These are phyloP conservation scores for Laticauda colubrina DNA, from an alignment of 2,113 vertebrate species.

Conservation along the genomic window DNA sequence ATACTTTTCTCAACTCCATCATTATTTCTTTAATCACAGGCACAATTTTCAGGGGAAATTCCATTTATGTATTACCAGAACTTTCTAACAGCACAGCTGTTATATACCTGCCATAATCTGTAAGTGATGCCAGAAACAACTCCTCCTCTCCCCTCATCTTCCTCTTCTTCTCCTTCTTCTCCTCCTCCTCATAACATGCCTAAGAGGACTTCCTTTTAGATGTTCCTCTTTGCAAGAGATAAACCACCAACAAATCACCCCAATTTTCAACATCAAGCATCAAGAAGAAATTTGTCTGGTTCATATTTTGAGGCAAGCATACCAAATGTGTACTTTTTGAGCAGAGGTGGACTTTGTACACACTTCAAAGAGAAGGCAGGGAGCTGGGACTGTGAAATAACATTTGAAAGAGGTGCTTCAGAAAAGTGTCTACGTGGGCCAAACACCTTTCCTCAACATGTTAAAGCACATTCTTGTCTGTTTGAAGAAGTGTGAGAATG, in stretches of 20 bases:
- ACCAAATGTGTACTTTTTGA: not conserved
- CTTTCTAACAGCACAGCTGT: not conserved
- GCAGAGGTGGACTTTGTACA: not conserved
- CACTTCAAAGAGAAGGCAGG: not conserved
- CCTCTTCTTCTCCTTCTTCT: not conserved
- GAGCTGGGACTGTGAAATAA: not conserved
- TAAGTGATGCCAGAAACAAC: conserved; percentile 10
- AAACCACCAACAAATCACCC: not conserved
- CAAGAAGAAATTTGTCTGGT: not conserved
- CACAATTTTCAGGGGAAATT: conserved; percentile 46
- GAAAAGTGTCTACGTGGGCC: not conserved
- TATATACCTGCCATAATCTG: not conserved
- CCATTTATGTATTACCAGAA: conserved; percentile 34
- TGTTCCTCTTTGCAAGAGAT: not conserved
- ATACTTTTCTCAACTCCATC: conserved; percentile 40
- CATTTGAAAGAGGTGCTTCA: not conserved
- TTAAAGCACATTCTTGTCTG: not conserved
- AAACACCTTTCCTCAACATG: not conserved
- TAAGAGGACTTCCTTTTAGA: conserved; percentile 1
- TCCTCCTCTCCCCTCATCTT: not conserved
- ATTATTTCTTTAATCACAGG: conserved; percentile 47
- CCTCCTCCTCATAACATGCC: conserved; percentile 30
- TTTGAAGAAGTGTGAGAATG: not conserved
- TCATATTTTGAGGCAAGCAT: not conserved
- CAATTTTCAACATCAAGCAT: not conserved